Evolutionary conservation across 1,140 invertebrate genomes (phyloP).

Genomic region (Lepidurus arcticus): DNA sequence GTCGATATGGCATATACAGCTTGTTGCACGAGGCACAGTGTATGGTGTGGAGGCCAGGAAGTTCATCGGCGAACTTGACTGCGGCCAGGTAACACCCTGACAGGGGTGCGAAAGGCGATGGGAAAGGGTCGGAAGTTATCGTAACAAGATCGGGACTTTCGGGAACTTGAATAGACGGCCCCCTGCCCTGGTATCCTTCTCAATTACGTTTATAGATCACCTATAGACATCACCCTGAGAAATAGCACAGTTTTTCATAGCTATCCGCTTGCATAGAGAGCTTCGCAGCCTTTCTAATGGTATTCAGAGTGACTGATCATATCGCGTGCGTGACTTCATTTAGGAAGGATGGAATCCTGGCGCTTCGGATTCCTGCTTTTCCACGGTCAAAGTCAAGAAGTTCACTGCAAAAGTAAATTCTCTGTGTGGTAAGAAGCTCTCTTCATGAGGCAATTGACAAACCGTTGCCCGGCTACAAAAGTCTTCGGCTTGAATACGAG

Average conservation of each 20-base stretch:
- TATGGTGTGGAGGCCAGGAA: neutral
- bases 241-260: neutral
- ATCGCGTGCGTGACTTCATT: constrained; percentile 21
- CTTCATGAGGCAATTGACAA: neutral
- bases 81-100: neutral
- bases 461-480: too few relatives aligned
- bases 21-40: neutral
- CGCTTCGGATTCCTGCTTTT: neutral
- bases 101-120: neutral
- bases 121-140: constrained; percentile 15
- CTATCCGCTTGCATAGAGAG: neutral
- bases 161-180: neutral
- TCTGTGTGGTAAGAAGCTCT: neutral
- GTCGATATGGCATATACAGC: neutral
- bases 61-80: neutral
- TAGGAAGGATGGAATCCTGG: constrained; percentile 5
- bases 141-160: neutral
- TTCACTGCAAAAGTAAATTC: neutral
- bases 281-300: neutral
- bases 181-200: neutral
- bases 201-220: neutral
- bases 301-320: constrained; percentile 11
- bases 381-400: constrained; percentile 12
- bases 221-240: neutral
- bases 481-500: too few relatives aligned